Conservation (phyloP, 1,140 invertebrate species). For the Dolichoris vasculosae region DNA sequence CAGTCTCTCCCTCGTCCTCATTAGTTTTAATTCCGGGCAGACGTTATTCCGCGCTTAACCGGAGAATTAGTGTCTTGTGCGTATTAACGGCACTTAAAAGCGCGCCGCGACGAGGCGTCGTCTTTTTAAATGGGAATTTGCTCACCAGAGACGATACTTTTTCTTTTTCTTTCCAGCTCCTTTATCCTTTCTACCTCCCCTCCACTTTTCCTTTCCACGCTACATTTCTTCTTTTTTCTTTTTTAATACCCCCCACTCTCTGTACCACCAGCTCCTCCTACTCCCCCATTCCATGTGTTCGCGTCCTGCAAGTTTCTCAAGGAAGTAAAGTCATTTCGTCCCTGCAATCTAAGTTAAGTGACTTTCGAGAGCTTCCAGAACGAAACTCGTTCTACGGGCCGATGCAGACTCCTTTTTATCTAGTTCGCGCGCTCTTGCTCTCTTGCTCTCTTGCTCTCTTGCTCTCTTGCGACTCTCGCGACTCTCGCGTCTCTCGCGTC, state of each 20-base stretch:
- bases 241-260: conserved; percentile 53
- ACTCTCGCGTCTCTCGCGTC: background rate
- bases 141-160: conserved; percentile 37
- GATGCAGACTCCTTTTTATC: conserved; percentile 41
- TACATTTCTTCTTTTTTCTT: conserved; percentile 23
- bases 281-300: background rate
- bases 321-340: conserved; percentile 73
- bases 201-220: background rate
- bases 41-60: conserved; percentile 34
- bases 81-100: conserved; percentile 44
- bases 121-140: conserved; percentile 44
- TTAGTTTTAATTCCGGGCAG: conserved; percentile 48
- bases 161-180: conserved; percentile 22
- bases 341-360: conserved; percentile 75
- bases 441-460: conserved; percentile 1
- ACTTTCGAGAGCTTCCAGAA: conserved; percentile 71
- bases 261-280: background rate
- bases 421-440: conserved; percentile 23
- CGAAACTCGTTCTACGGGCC: conserved; percentile 65
- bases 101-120: conserved; percentile 12
- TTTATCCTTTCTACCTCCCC: conserved; percentile 14
- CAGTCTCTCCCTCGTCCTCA: conserved; percentile 12
- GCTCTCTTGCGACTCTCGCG: background rate
- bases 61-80: conserved; percentile 47
- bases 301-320: conserved; percentile 38